A percentile compares a stretch with the other conserved stretches of the same genome.
These are phyloP conservation scores for Opisthocomus hoazin DNA, from an alignment of 2,113 vertebrate species.

Conservation along the genomic window DNA sequence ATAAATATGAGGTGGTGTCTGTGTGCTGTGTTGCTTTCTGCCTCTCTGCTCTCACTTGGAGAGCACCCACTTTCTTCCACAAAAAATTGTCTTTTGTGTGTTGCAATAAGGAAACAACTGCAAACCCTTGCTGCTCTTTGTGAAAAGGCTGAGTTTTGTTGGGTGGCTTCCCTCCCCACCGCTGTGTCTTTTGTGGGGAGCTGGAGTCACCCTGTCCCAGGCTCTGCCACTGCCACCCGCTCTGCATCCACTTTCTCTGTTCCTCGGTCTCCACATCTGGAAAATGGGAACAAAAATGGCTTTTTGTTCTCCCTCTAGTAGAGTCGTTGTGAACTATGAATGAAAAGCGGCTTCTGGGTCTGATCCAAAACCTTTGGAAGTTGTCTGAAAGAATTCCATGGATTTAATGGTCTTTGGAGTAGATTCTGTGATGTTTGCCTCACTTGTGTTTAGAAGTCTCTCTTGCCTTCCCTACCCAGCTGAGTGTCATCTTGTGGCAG, in stretches of 20 bases:
- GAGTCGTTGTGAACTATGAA: neutral
- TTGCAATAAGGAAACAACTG: accelerated
- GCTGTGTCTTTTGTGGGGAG: neutral
- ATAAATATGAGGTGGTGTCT: neutral
- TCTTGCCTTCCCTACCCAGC: neutral
- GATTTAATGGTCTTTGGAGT: neutral
- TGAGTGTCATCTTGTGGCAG: neutral
- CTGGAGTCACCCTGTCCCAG: neutral
- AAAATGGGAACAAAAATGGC: neutral
- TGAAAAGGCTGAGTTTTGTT: neutral
- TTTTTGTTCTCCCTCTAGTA: neutral
- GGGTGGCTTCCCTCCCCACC: accelerated
- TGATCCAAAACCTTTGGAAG: neutral
- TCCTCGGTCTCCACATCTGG: neutral
- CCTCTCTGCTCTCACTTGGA: neutral
- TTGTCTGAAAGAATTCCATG: neutral
- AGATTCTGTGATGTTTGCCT: neutral
- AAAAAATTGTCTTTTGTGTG: neutral
- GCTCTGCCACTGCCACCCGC: neutral
- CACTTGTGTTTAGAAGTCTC: neutral
- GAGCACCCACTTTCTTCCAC: accelerated
- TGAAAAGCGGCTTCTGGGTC: neutral
- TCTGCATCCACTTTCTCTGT: neutral
- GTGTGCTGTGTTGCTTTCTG: neutral
- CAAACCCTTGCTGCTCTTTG: accelerated